Conservation (phyloP, 2,797 vertebrate species). For the Sarcoramphus papa region DNA sequence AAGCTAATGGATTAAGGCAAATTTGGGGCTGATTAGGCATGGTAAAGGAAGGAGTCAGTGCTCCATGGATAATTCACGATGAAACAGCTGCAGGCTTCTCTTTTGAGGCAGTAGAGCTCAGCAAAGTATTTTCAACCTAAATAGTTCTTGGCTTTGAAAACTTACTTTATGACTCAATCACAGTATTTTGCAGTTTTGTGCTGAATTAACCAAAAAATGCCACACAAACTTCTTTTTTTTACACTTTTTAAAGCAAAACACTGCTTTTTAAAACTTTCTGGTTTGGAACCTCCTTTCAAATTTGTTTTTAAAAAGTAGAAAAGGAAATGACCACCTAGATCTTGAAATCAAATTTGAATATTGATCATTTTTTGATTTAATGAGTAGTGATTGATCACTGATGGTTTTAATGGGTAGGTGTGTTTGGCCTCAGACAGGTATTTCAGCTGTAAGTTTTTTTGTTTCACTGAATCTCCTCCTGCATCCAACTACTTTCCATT, state of each 20-base stretch:
- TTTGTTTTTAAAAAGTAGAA: neutral
- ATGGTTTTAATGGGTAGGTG: neutral
- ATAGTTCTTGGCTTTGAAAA: neutral
- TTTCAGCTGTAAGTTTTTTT: neutral
- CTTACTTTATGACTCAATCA: neutral
- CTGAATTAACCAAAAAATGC: neutral
- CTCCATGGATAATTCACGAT: slow-evolving; percentile 20
- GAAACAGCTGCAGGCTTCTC: slow-evolving; percentile 51
- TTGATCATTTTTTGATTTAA: neutral
- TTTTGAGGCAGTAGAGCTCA: slow-evolving; percentile 4
- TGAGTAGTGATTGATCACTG: neutral
- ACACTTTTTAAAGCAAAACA: neutral
- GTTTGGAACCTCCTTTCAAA: neutral
- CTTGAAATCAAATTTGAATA: neutral
- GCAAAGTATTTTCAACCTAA: slow-evolving; percentile 8
- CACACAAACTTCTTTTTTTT: neutral
- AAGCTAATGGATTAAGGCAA: slow-evolving; percentile 44
- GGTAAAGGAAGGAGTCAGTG: slow-evolving; percentile 35
- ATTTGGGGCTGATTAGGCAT: slow-evolving; percentile 50
- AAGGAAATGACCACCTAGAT: neutral
- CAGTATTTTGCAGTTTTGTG: neutral
- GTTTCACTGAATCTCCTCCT: neutral
- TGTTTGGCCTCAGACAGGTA: neutral
- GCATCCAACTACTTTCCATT: neutral
- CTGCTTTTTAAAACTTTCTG: neutral